Conservation (phyloP, 2,888 invertebrate species). For the Orthosia gothica region DNA sequence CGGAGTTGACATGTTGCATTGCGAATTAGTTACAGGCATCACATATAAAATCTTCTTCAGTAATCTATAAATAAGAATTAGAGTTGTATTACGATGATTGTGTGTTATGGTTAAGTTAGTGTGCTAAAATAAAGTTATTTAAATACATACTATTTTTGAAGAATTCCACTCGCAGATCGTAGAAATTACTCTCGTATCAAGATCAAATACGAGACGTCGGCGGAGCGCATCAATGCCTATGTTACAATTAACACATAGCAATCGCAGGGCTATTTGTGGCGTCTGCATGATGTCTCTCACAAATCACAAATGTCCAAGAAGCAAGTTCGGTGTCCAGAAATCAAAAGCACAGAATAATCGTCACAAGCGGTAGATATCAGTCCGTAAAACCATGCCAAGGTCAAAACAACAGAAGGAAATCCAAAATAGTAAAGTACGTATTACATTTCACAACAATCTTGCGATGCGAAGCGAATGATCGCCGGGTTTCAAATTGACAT, state of each 20-base stretch:
- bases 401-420: conserved; percentile 16
- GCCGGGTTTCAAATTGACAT: too few relatives aligned
- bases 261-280: conserved; percentile 10
- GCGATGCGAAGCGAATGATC: too few relatives aligned
- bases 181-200: conserved; percentile 18
- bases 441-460: conserved; percentile 4
- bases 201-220: conserved; percentile 10
- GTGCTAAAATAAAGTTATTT: background rate
- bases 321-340: conserved; percentile 23
- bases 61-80: conserved; percentile 6
- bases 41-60: conserved; percentile 17
- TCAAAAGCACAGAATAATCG: conserved; percentile 16
- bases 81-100: background rate
- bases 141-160: conserved; percentile 10
- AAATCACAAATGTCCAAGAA: conserved; percentile 6
- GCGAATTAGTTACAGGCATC: conserved; percentile 14
- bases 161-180: conserved; percentile 14
- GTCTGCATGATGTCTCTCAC: conserved; percentile 9
- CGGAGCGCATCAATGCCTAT: conserved; percentile 6
- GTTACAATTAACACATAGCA: conserved; percentile 6
- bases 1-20: conserved; percentile 5
- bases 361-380: conserved; percentile 16
- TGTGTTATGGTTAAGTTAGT: background rate
- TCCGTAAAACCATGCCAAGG: conserved; percentile 22
- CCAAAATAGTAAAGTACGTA: background rate